Conservation (phyloP, 2,113 vertebrate species). For the Lipotes vexillifer region DNA sequence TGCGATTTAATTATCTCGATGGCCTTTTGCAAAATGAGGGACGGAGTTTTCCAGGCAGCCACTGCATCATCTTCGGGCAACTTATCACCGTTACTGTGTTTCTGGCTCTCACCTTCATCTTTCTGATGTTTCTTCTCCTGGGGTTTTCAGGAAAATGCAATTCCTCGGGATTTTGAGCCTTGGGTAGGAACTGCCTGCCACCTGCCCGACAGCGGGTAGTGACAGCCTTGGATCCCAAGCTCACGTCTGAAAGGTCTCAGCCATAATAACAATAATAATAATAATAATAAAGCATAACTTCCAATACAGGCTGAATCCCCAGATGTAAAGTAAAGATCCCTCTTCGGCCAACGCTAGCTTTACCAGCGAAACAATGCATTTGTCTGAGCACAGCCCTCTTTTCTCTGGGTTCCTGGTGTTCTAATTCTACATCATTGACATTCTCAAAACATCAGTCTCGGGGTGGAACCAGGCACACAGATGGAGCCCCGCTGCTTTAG, state of each 20-base stretch:
- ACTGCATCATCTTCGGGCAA: background rate
- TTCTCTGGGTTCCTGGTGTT: background rate
- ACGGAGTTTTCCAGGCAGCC: background rate
- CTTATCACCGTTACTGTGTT: accelerated
- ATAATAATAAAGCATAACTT: background rate
- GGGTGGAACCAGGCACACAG: accelerated
- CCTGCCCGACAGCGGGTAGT: background rate
- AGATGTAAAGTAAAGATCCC: too few relatives aligned
- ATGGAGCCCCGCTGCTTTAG: accelerated
- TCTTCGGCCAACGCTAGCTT: background rate
- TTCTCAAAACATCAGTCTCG: accelerated
- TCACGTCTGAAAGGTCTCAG: background rate
- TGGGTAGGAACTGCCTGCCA: accelerated
- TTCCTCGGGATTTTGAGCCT: background rate
- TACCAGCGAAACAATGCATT: accelerated
- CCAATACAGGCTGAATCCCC: background rate
- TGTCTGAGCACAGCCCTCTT: background rate
- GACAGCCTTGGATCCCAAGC: background rate
- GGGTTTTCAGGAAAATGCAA: background rate
- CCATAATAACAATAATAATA: background rate
- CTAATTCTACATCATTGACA: background rate
- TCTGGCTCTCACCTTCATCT: background rate
- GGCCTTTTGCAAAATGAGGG: background rate
- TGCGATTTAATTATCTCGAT: background rate
- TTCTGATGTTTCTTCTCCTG: background rate